phyloP scores from a whole-genome alignment of 2,113 vertebrate species.

The Cinclus mexicanus region DNA sequence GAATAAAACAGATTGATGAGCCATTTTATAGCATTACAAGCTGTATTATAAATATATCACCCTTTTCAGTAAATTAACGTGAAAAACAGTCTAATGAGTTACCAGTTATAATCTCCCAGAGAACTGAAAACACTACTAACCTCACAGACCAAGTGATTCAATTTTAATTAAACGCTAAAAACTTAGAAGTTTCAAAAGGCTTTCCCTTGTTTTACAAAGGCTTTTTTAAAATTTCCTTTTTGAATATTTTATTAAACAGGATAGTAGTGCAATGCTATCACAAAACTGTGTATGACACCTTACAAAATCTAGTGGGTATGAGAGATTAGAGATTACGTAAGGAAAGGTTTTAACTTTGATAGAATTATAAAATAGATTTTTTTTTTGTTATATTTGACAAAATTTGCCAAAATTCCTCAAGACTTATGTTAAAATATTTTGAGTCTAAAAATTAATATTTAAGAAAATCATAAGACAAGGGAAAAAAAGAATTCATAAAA shows the following conservation, averaged over 20 bases:
- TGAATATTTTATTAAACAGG: neutral
- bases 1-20: conserved; percentile 84
- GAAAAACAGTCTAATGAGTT: conserved; percentile 76
- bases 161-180: conserved; percentile 36
- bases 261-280: neutral
- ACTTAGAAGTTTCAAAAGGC: neutral
- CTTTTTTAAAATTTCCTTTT: neutral
- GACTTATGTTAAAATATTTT: neutral
- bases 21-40: conserved; percentile 78
- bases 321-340: neutral
- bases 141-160: conserved; percentile 23
- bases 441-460: neutral
- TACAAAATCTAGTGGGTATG: neutral
- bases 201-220: conserved; percentile 19
- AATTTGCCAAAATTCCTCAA: neutral
- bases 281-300: neutral
- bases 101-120: conserved; percentile 32
- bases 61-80: conserved; percentile 77
- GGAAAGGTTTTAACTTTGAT: neutral
- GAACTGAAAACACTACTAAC: conserved; percentile 35
- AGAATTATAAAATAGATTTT: neutral
- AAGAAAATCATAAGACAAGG: neutral
- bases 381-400: neutral
- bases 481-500: neutral
- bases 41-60: conserved; percentile 79